Evolutionary conservation across 1,140 invertebrate species (phyloP), one percentile per base, ranked within the genome.

Genomic region (Heterodera carotae): DNA sequence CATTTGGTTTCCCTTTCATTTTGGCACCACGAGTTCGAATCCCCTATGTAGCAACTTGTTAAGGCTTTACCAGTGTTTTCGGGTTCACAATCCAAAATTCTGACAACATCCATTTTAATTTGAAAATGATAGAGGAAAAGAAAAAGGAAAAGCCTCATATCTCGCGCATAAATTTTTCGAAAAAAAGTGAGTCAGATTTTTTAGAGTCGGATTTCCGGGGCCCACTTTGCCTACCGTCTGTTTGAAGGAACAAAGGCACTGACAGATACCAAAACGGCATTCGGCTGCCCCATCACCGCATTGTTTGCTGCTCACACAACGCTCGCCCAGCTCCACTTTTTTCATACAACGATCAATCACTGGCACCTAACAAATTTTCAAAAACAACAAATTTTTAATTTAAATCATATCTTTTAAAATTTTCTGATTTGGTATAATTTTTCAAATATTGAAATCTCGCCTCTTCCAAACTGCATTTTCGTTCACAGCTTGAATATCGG

Each of bases 211-310:
- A 70, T n/a, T n/a, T n/a, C n/a, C n/a, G n/a, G n/a, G n/a, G n/a
- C n/a, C n/a, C n/a, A n/a, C n/a, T n/a, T n/a, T n/a, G n/a, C 69
- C 22, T 6, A 82, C 82, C 29, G 74, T 62, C 31, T 73, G 62
- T 76, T 82, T 83, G 69, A 84, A 87, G 6, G 83, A 81, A 67
- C 85, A 87, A 39, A 82, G 68, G 71, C 85, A 87, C 68, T 88
- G 86, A 75, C 85, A 87, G 18, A 88, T 70, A 25, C 85, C 85
- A 67, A 84, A 87, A 43, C 86, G 83, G 77, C 85, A 87, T 69
- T 88, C 86, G 12, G 86, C 73, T 15, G 66, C 76, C 22, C 48
- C 48, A 2, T 80, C 69, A 10, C 84, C 83, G 53, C 85, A 87
- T 62, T 87, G 85, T 69, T 86, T 86, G 69, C 78, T 85, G 31